Evolutionary conservation across 2,888 invertebrate genomes (phyloP).

Genomic region (Allacma fusca): DNA sequence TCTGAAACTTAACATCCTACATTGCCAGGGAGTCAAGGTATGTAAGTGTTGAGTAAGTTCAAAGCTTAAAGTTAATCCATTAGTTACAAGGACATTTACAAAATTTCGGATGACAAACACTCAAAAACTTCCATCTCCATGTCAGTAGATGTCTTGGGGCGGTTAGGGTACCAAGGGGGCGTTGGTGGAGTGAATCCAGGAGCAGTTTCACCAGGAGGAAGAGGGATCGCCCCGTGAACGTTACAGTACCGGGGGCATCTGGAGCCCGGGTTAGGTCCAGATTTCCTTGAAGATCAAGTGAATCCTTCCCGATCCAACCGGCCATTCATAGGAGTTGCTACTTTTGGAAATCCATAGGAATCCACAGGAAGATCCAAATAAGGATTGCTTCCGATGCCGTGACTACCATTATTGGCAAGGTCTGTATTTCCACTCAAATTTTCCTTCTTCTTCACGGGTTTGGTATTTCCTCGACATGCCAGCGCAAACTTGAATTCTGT

Average conservation of each 20-base stretch:
- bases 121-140: slow-evolving; percentile 46
- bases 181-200: neutral
- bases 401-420: neutral
- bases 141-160: slow-evolving; percentile 9
- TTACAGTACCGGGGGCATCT: slow-evolving; percentile 14
- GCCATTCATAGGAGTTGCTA: slow-evolving; percentile 29
- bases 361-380: slow-evolving; percentile 44
- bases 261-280: neutral
- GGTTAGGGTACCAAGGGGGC: neutral
- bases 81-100: neutral
- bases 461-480: slow-evolving; percentile 76
- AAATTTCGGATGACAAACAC: slow-evolving; percentile 40
- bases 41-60: no score
- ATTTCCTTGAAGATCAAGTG: slow-evolving; percentile 41
- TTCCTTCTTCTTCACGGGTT: slow-evolving; percentile 72
- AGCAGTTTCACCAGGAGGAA: neutral
- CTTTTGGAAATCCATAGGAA: slow-evolving; percentile 46
- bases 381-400: slow-evolving; percentile 26
- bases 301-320: slow-evolving; percentile 30
- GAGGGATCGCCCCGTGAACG: neutral
- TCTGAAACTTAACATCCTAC: no score
- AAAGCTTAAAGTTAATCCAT: no score
- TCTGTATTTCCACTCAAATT: neutral
- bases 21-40: no score
- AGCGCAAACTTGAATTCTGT: slow-evolving; percentile 75